Evolutionary conservation across 2,888 invertebrate species (phyloP), one percentile per base, ranked within the genome.

Genomic region (Chydorus sphaericus): DNA sequence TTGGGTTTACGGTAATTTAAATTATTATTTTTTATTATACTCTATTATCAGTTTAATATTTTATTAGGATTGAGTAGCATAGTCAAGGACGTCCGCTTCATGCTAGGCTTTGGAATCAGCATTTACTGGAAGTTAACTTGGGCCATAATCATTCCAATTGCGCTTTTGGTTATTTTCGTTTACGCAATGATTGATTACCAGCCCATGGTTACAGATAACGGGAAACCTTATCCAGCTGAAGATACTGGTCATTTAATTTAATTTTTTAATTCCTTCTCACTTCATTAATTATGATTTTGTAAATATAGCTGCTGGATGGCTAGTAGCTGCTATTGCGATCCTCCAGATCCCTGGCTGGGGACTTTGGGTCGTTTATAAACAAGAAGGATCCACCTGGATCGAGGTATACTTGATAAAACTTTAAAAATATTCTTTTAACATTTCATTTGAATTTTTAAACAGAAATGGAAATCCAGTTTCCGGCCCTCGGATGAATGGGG

Each of bases 1-100:
- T 29, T 80, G 77, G 76, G 68, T 79, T 54, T 81, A 81, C 63
- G 80, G 79, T 62, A 59, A n/a, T n/a, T n/a, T n/a, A n/a, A n/a
- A n/a, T 23, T 39, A 10, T 14, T 26, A 26, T 56, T 52, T 14
- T n/a, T 1, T 11, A 39, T 3, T 39, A 29, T 23, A 3, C 3
- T 39, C n/a, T 4, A 38, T 14, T 14, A 37, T 48, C 49, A 16
- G n/a, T n/a, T n/a, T n/a, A n/a, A n/a, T n/a, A n/a, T n/a, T n/a
- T n/a, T 39, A 3, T n/a, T 57, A 65, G 65, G 66, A 11, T 49
- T 64, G 54, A 53, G 56, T 7, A 64, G 64, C 3, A 63, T 67
- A 50, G 63, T 65, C 50, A 60, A 63, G 44, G 68, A 69, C 51
- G 58, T 68, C 30, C 58, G 64, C 14, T 68, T 67, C 60, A 69